These are phyloP conservation scores for Folsomia candida DNA, from an alignment of 2,888 invertebrate species.

Conservation along the genomic window DNA sequence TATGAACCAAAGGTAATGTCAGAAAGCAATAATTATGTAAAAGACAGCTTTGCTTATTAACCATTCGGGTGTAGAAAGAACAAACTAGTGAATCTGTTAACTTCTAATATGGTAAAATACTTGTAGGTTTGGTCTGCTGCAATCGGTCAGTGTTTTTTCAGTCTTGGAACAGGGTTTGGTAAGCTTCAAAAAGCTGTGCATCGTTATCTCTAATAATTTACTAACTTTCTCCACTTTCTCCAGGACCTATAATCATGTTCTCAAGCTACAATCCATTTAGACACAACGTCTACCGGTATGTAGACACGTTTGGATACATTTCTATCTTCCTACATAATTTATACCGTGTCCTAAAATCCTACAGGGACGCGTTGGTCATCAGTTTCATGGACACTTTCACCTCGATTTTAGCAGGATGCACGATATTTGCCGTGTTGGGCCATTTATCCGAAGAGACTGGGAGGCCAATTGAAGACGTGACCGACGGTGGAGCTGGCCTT, in stretches of 20 bases:
- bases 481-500: conserved; percentile 11
- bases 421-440: conserved; percentile 73
- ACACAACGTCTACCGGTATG: conserved; percentile 68
- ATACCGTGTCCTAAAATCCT: too few relatives aligned
- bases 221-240: too few relatives aligned
- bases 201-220: too few relatives aligned
- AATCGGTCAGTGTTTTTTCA: conserved; percentile 75
- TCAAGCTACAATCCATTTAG: conserved; percentile 72
- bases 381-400: conserved; percentile 79
- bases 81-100: too few relatives aligned
- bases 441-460: conserved; percentile 66
- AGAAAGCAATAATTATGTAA: too few relatives aligned
- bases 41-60: too few relatives aligned
- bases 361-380: conserved; percentile 77
- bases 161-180: conserved; percentile 71
- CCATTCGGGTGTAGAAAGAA: too few relatives aligned
- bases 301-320: too few relatives aligned
- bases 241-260: conserved; percentile 67
- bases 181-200: too few relatives aligned
- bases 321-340: too few relatives aligned
- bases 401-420: conserved; percentile 74
- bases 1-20: conserved; percentile 59
- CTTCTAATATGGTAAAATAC: too few relatives aligned
- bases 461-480: neutral
- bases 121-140: conserved; percentile 71